Conservation (phyloP, 2,797 vertebrate species). For the Oreochromis mossambicus region DNA sequence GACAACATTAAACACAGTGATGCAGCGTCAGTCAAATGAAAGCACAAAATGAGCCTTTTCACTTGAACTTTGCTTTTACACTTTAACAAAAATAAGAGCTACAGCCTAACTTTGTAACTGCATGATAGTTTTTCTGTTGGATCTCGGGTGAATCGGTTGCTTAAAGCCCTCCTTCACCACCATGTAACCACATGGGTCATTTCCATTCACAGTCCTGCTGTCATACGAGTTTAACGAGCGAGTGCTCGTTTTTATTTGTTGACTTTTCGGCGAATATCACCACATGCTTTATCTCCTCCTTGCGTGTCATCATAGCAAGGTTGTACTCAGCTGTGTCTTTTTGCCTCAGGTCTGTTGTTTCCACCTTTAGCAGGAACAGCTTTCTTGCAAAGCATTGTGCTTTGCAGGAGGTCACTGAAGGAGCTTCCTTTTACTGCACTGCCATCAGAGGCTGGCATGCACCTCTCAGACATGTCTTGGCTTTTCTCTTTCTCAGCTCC, state of each 20-base stretch:
- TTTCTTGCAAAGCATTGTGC: not conserved
- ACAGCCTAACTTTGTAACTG: not conserved
- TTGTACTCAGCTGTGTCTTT: not conserved
- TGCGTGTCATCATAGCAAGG: not conserved
- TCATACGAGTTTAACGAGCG: not conserved
- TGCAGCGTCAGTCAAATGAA: not conserved
- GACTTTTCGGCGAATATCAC: fast-evolving
- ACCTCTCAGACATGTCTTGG: not conserved
- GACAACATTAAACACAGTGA: not conserved
- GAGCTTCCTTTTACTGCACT: not conserved
- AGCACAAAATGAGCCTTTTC: not conserved
- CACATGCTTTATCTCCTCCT: not conserved
- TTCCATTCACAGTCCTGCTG: not conserved
- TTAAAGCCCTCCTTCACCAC: not conserved
- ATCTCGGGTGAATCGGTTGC: not conserved
- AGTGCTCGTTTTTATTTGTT: not conserved
- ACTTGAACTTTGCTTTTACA: not conserved
- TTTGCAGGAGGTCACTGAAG: not conserved
- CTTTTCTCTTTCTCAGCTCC: not conserved
- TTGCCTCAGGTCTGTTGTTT: not conserved
- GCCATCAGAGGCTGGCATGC: not conserved
- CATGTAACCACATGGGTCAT: not conserved
- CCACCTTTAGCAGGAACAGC: not conserved
- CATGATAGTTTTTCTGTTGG: fast-evolving
- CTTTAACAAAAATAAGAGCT: not conserved